Conservation (phyloP, 2,888 invertebrate species). For the Thymelicus sylvestris region DNA sequence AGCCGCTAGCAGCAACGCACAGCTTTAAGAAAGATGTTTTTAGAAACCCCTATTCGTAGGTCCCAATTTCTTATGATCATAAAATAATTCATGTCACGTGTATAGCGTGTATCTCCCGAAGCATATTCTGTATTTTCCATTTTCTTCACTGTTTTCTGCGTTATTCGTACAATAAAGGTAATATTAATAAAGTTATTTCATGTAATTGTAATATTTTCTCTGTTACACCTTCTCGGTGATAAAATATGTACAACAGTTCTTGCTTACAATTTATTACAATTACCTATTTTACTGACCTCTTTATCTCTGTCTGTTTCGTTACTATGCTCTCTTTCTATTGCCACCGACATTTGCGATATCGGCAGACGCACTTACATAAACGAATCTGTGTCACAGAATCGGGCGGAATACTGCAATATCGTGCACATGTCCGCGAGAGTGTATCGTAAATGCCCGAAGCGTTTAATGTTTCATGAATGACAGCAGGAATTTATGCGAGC, state of each 20-base stretch:
- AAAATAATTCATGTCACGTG: background rate
- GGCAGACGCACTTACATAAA: conserved; percentile 60
- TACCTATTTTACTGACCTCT: conserved; percentile 45
- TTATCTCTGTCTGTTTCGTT: conserved; percentile 46
- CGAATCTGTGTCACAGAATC: conserved; percentile 52
- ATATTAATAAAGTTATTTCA: conserved; percentile 2
- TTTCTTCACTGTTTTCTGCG: background rate
- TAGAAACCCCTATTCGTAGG: background rate
- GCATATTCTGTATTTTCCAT: conserved; percentile 3
- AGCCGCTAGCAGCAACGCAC: conserved; percentile 34
- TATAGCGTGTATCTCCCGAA: background rate
- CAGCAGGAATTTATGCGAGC: conserved; percentile 23
- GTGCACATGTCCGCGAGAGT: conserved; percentile 40
- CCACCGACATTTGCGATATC: conserved; percentile 52
- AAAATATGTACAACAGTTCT: conserved; percentile 23
- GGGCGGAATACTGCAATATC: conserved; percentile 52
- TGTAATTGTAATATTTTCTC: background rate
- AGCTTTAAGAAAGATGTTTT: conserved; percentile 14
- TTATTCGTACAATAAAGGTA: no score
- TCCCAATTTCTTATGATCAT: conserved; percentile 3
- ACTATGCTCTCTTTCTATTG: conserved; percentile 48
- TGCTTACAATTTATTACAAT: conserved; percentile 44
- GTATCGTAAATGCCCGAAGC: conserved; percentile 28
- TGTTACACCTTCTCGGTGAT: conserved; percentile 15
- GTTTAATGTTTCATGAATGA: conserved; percentile 39